Conservation (phyloP, 2,888 invertebrate genomes). For the Drosophila meridionalis region DNA sequence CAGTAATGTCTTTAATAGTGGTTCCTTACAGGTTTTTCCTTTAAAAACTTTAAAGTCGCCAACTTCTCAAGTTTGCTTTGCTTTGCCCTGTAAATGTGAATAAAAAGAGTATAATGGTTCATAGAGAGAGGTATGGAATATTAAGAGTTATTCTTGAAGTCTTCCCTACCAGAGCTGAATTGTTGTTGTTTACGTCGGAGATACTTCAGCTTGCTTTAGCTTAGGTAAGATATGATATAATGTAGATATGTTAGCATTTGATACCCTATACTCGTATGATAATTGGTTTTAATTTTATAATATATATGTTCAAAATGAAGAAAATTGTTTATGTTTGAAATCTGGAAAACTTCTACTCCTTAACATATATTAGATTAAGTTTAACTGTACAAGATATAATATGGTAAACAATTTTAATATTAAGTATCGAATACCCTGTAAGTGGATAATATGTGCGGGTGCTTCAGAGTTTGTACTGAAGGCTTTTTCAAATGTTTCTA, state of each 20-base stretch:
- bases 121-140: background rate
- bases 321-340: no score
- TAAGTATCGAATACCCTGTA: no score
- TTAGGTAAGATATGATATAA: no score
- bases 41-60: background rate
- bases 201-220: background rate
- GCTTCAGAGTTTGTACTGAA: no score
- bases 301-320: no score
- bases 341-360: no score
- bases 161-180: background rate
- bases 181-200: accelerated
- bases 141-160: background rate
- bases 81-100: background rate
- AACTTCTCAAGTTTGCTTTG: background rate
- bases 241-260: background rate
- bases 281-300: no score
- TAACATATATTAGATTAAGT: no score
- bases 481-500: no score
- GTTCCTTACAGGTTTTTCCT: background rate
- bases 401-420: no score
- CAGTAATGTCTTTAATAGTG: background rate
- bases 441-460: no score
- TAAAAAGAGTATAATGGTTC: background rate
- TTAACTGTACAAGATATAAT: no score
- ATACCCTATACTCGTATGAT: background rate